Evolutionary conservation across 2,797 vertebrate species (phyloP).

Genomic region (Petrocephalus schoutedeni): DNA sequence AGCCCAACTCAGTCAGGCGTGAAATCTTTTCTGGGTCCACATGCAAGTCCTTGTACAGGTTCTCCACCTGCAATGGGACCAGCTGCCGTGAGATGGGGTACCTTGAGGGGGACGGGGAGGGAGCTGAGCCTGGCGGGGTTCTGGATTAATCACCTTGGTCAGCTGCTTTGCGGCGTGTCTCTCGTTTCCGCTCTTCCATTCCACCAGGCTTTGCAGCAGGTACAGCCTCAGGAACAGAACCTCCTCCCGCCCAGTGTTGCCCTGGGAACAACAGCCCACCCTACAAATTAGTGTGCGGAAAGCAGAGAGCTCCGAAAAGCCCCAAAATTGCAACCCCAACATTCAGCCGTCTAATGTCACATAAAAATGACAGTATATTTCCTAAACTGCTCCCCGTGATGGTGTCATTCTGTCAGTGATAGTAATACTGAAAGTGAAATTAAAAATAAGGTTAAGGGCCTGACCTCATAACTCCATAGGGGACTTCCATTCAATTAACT

Average conservation of each 20-base stretch:
- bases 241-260: slow-evolving; percentile 84
- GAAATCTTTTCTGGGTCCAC: slow-evolving; percentile 75
- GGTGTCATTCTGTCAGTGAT: not conserved
- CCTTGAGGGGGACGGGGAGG: not conserved
- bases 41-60: slow-evolving; percentile 67
- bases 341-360: not conserved
- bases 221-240: slow-evolving; percentile 86
- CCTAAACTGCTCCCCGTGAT: not conserved
- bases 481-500: not conserved
- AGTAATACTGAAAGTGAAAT: not conserved
- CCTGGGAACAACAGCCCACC: slow-evolving; percentile 53
- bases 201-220: slow-evolving; percentile 84
- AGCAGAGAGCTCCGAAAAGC: not conserved
- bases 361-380: not conserved
- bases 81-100: not conserved
- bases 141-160: slow-evolving; percentile 51
- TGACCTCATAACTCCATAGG: not conserved
- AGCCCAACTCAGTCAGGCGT: slow-evolving; percentile 72
- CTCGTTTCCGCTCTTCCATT: slow-evolving; percentile 76
- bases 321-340: not conserved
- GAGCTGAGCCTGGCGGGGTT: not conserved
- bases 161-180: slow-evolving; percentile 68
- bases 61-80: slow-evolving; percentile 61
- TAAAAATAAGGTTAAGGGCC: not conserved
- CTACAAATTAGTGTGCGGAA: not conserved